Base-by-base conservation (phyloP, 1,140 invertebrate genomes). In the Neoseiulus cucumeris region DNA sequence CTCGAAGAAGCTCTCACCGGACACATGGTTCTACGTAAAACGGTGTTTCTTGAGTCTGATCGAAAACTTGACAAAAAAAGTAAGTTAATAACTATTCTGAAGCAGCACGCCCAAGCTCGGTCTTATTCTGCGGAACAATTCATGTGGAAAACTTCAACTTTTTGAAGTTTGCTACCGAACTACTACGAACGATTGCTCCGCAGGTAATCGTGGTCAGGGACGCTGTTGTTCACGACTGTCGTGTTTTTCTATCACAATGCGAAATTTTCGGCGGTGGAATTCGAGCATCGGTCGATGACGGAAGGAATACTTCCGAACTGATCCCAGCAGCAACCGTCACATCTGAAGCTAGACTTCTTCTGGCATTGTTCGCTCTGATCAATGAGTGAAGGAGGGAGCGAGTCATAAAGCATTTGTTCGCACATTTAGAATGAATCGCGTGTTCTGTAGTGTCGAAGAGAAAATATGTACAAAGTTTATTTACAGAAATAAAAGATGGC, bases 1-100 rank as follows among this genome's bases (percentile, higher is more conserved):
- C 72, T 88, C 90, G 72, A 91, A 92, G 75, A 95, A 95, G 75
- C 78, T 98, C 0, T 90, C 91, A 1, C 90, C 89, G 6, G 92
- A 96, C 72, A 97, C 92, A 0, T 98, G 93, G 93, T 94, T 89
- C 77, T 96, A 97, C 75, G 86, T 90, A 0, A 98, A 97, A 75
- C 77, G 91, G 68, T 96, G 91, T 75, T 90, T 96, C 72, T 76
- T 96, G 5, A 93, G 91, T 0, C 81, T 95, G 66, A 83, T 96
- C 44, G 91, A 96, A 77, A 91, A 92, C 75, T 79, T 93, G 67
- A 81, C 88, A 0, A 93, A 93, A 72, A 59, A 59, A 20, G 51
- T 59, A 20, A 47, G 14, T 47, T 4, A 47, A 6, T 4, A 4
- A 47, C 28, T 14, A 14, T 6, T 47, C 45, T 20, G 45, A 20